Evolutionary conservation across 1,140 invertebrate species (phyloP).

Genomic region (Thaumatotibia leucotreta): DNA sequence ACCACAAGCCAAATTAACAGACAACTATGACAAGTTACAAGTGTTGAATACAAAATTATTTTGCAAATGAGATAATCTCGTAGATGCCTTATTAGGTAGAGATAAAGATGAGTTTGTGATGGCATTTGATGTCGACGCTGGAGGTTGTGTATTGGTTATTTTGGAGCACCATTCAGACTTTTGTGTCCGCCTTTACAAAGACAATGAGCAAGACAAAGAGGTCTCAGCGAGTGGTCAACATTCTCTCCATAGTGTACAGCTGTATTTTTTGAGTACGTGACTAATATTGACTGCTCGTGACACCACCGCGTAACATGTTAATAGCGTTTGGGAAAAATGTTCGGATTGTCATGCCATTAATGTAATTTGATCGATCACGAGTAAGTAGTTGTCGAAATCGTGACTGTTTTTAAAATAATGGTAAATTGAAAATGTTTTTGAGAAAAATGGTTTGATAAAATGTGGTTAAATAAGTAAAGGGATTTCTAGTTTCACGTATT

Average conservation of each 20-base stretch:
- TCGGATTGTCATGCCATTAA: slow-evolving; percentile 12
- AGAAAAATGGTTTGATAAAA: too few relatives aligned
- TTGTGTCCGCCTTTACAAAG: slow-evolving; percentile 49
- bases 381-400: background rate
- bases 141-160: slow-evolving; percentile 23
- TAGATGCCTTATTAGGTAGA: slow-evolving; percentile 18
- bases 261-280: slow-evolving; percentile 38
- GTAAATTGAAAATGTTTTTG: background rate
- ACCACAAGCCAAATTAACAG: slow-evolving; percentile 61
- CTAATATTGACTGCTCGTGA: slow-evolving; percentile 15
- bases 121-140: background rate
- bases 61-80: slow-evolving; percentile 16
- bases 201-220: slow-evolving; percentile 60
- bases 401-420: background rate
- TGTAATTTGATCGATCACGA: slow-evolving; percentile 8
- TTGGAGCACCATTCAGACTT: slow-evolving; percentile 47
- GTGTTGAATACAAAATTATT: slow-evolving; percentile 40
- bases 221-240: slow-evolving; percentile 54
- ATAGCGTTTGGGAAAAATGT: slow-evolving; percentile 5
- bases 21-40: slow-evolving; percentile 68
- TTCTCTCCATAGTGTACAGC: slow-evolving; percentile 36
- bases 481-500: too few relatives aligned
- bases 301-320: slow-evolving; percentile 3
- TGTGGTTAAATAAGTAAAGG: too few relatives aligned
- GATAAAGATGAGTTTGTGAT: slow-evolving; percentile 26